Evolutionary conservation across 2,113 vertebrate species (phyloP).

Genomic region (Oncorhynchus kisutch): DNA sequence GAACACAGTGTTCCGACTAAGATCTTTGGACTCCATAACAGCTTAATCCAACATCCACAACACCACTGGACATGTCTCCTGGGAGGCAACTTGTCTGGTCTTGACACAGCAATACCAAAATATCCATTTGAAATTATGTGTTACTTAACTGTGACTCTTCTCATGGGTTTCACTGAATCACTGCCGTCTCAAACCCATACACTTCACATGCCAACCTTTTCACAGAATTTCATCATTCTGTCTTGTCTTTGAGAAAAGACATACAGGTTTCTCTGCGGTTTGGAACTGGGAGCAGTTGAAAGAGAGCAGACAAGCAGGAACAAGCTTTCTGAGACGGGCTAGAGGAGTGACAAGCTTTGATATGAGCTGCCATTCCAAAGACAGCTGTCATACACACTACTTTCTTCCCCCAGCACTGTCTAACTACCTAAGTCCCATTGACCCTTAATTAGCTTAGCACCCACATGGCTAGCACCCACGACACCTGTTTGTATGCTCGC

Average conservation of each 20-base stretch:
- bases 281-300: slow-evolving; percentile 44
- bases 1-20: slow-evolving; percentile 30
- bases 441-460: slow-evolving; percentile 1
- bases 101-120: too few species aligned
- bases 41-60: not conserved
- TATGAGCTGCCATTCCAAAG: slow-evolving; percentile 40
- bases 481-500: slow-evolving; percentile 1
- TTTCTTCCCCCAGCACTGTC: slow-evolving; percentile 11
- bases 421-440: not conserved
- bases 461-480: not conserved
- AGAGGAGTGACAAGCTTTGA: slow-evolving; percentile 20
- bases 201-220: slow-evolving; percentile 23
- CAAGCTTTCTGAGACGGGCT: slow-evolving; percentile 47
- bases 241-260: slow-evolving; percentile 35
- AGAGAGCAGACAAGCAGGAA: slow-evolving; percentile 60
- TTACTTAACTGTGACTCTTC: slow-evolving; percentile 34
- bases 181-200: slow-evolving; percentile 25
- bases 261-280: slow-evolving; percentile 34
- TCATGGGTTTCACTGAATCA: slow-evolving; percentile 13
- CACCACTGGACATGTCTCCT: too few species aligned
- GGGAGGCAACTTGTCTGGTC: too few species aligned
- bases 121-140: not conserved
- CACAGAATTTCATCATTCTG: slow-evolving; percentile 9
- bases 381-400: slow-evolving; percentile 46
- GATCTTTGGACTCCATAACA: slow-evolving; percentile 24